A percentile compares a stretch with the other conserved stretches of the same genome.
Conservation (phyloP, 2,797 vertebrate species). For the Micromesistius poutassou region DNA sequence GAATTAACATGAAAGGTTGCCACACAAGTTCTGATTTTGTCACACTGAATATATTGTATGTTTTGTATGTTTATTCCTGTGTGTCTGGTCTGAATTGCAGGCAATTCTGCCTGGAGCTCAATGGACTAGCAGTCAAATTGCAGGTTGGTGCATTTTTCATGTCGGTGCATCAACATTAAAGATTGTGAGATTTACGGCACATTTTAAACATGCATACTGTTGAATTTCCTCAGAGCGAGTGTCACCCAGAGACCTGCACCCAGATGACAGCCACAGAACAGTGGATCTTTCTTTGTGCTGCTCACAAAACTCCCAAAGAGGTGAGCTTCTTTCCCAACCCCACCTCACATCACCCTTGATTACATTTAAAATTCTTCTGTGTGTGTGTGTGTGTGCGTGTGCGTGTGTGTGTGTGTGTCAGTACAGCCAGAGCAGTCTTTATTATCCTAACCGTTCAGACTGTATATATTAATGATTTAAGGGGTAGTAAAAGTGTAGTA, state of each 20-base stretch:
- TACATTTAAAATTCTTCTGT: background rate
- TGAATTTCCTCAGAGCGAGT: constrained; percentile 82
- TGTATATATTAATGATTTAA: too few relatives aligned
- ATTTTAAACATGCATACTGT: background rate
- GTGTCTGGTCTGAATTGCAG: constrained; percentile 62
- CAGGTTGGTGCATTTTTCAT: constrained; percentile 77
- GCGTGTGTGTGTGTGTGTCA: background rate
- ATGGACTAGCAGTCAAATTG: constrained; percentile 96
- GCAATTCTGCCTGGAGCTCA: constrained; percentile 98
- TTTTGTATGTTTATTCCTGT: background rate
- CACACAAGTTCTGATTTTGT: background rate
- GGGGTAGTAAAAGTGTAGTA: too few relatives aligned
- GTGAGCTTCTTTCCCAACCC: constrained; percentile 54
- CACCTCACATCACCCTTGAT: background rate
- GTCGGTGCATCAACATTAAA: background rate
- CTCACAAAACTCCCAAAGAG: constrained; percentile 99
- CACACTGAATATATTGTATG: background rate
- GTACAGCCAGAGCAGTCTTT: background rate
- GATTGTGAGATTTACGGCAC: background rate
- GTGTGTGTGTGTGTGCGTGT: too few relatives aligned
- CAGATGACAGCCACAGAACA: constrained; percentile 99
- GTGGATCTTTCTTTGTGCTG: constrained; percentile 99
- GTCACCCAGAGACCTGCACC: constrained; percentile 96
- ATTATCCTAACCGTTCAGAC: too few relatives aligned
- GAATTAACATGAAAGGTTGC: background rate